Evolutionary conservation across 53 echinoderm and acorn worm species (phyloP).

Genomic region (Holothuria scabra): DNA sequence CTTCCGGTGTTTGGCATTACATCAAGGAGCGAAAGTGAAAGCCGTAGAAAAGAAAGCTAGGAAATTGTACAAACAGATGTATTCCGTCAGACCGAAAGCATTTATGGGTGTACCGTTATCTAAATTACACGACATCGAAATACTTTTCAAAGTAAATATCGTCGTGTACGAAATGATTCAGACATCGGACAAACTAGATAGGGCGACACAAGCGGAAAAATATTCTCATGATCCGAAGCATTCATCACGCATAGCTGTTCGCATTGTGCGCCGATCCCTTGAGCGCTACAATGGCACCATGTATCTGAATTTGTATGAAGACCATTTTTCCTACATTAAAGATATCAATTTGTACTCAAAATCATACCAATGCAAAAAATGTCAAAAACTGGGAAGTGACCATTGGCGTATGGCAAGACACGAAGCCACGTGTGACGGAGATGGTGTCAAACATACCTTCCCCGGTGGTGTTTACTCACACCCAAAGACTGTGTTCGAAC

Average conservation of each 20-base stretch:
- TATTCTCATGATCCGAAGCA: too few species aligned
- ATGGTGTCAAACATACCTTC: slow-evolving; percentile 51
- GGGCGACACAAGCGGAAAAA: neutral
- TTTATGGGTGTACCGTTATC: slow-evolving; percentile 2
- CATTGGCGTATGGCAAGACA: slow-evolving; percentile 37
- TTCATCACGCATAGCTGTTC: neutral
- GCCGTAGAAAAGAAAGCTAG: slow-evolving; percentile 7
- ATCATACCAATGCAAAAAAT: slow-evolving; percentile 52
- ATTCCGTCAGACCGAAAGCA: neutral
- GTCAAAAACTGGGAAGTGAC: slow-evolving; percentile 8
- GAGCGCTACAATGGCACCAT: slow-evolving; percentile 36
- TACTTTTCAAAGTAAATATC: neutral
- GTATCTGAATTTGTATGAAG: slow-evolving; percentile 46
- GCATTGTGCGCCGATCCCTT: slow-evolving; percentile 37
- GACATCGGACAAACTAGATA: neutral
- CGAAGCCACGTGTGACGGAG: slow-evolving; percentile 46
- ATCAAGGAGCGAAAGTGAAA: neutral
- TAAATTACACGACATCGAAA: neutral
- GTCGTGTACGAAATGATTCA: slow-evolving; percentile 15
- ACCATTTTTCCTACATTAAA: slow-evolving; percentile 65
- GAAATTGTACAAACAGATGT: neutral
- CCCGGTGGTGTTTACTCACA: slow-evolving; percentile 14
- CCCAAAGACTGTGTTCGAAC: slow-evolving; percentile 42
- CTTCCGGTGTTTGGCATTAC: slow-evolving; percentile 48
- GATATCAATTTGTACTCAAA: slow-evolving; percentile 47